These are phyloP conservation scores for Isichthys henryi DNA, from an alignment of 2,113 vertebrate genomes.

Conservation along the genomic window DNA sequence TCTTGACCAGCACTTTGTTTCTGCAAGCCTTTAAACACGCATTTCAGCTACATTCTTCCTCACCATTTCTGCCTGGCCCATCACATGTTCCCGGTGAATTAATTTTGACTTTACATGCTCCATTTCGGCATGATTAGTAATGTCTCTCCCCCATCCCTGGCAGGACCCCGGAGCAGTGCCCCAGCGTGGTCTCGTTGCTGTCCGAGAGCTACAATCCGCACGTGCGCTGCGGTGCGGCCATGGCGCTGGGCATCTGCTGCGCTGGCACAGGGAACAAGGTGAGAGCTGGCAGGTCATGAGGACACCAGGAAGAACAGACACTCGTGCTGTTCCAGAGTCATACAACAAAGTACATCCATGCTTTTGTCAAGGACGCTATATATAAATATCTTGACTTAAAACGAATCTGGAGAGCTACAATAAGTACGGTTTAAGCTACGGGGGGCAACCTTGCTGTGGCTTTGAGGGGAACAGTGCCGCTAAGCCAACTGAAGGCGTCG, in stretches of 20 bases:
- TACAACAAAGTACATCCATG: background rate
- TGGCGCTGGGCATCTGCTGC: conserved; percentile 97
- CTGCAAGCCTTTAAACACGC: background rate
- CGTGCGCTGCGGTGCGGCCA: conserved; percentile 92
- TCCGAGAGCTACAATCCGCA: conserved; percentile 99
- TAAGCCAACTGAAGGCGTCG: background rate
- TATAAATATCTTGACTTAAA: background rate
- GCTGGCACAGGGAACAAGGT: conserved; percentile 98
- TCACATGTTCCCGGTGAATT: background rate
- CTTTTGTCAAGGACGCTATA: background rate
- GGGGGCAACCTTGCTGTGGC: background rate
- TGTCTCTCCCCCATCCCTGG: background rate
- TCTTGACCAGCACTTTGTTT: background rate
- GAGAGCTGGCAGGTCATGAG: conserved; percentile 7
- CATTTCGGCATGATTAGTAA: background rate
- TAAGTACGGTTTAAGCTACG: background rate
- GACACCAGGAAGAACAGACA: background rate
- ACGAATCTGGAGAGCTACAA: background rate
- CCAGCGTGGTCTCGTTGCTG: conserved; percentile 90
- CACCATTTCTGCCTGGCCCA: background rate
- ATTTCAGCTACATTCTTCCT: background rate
- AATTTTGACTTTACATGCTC: background rate
- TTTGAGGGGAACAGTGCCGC: background rate
- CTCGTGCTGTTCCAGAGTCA: background rate
- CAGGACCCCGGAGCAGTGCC: conserved; percentile 96